These are phyloP conservation scores for Trinorchestia longiramus DNA, from an alignment of 1,140 invertebrate species.

Conservation along the genomic window DNA sequence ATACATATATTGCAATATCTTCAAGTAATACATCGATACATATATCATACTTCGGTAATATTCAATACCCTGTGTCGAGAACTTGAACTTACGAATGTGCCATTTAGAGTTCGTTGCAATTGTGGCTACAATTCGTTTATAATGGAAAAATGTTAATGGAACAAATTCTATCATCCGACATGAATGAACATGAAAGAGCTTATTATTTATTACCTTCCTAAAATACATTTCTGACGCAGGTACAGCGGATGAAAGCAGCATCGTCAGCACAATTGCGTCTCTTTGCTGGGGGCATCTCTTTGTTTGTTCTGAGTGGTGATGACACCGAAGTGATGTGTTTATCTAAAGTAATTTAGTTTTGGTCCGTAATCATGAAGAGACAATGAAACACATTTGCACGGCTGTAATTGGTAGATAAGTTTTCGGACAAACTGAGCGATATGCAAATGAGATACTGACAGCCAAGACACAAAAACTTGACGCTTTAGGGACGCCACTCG, in stretches of 20 bases:
- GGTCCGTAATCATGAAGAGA: neutral
- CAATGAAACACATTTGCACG: constrained; percentile 5
- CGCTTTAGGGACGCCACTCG: neutral
- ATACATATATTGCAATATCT: no score
- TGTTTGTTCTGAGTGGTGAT: neutral
- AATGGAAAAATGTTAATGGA: neutral
- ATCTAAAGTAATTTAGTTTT: constrained; percentile 12
- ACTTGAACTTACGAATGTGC: no score
- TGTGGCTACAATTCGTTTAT: neutral
- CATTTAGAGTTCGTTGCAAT: neutral
- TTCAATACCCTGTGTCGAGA: no score
- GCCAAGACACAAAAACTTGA: neutral
- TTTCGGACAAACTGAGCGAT: neutral
- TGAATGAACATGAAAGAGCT: neutral
- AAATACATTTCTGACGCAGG: neutral
- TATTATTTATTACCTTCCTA: neutral
- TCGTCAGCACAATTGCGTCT: neutral
- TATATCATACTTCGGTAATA: no score
- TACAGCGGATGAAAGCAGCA: neutral
- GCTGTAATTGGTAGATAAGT: constrained; percentile 25
- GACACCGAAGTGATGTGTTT: neutral
- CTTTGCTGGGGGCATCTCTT: neutral
- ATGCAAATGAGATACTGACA: constrained; percentile 18
- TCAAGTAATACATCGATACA: no score
- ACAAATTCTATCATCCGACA: neutral